Base-by-base conservation (phyloP, 2,113 vertebrate genomes). In the Anhinga anhinga region DNA sequence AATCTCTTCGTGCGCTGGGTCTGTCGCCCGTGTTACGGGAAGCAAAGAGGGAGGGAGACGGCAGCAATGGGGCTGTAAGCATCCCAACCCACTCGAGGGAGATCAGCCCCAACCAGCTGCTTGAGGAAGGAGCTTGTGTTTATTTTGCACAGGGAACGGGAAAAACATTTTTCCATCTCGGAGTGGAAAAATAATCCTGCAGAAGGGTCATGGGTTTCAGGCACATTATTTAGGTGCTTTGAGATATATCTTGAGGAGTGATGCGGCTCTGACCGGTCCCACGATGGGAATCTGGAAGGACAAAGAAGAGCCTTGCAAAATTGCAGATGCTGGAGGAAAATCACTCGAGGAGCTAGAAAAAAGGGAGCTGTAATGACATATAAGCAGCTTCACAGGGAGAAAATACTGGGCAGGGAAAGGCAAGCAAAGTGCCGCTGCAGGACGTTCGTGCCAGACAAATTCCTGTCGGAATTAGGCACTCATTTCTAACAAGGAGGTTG, bases 1-100 rank as follows among this genome's bases (percentile, higher is more conserved):
- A 98, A 98, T 98, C 98, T 97, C 93, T 93, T 94, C 94, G 72
- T 17, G 88, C 62, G 42, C 93, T 4, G 8, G 85, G 91, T 91
- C 94, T 73, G 42, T 50, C 92, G 84, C 88, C 88, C 55, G 13
- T 87, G 91, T 55, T 83, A 91, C 18, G 5, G 36, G 38, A 44
- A 85, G 95, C 69, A 34, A 49, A 86, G 74, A 86, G 78, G 50
- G 69, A 79, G 50, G 79, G 40, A 87, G 78, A 76, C 3, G 11
- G 91, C 67, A 49, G 73, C 17, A 45, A 65, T 26, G 53, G 82
- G 82, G 95, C 95, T 90, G 80, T 90, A 88, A 97, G 85, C 87
- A 95, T 70, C 95, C 96, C 96, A 26, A 85, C 82, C 63, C 34
- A 4, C 59, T 69, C 27, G 13, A 15, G 86, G 83, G 94, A 97